phyloP scores from a whole-genome alignment of 2,888 invertebrate species.

The Acrobasis repandana region DNA sequence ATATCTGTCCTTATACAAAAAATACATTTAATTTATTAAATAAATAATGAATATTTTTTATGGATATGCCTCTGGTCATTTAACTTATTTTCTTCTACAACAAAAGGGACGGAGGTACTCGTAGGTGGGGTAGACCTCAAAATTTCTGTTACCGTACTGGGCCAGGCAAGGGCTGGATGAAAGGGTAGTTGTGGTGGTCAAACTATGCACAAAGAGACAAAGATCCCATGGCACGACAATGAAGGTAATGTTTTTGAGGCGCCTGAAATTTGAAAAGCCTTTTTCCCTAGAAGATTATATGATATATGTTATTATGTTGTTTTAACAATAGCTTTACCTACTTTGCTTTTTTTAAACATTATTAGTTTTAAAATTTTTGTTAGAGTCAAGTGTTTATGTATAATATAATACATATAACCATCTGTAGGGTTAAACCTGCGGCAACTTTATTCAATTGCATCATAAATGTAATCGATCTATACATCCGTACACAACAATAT shows the following conservation, averaged over 20 bases:
- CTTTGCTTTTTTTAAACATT: too few relatives aligned
- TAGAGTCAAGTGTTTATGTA: too few relatives aligned
- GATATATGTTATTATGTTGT: too few relatives aligned
- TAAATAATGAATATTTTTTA: too few relatives aligned
- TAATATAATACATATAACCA: too few relatives aligned
- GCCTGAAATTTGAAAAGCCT: background rate
- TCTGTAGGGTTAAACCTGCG: background rate
- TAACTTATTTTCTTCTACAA: too few relatives aligned
- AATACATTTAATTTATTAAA: too few relatives aligned
- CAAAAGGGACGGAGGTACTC: too few relatives aligned
- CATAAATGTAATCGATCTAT: conserved; percentile 15
- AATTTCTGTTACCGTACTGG: conserved; percentile 3
- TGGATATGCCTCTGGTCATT: too few relatives aligned
- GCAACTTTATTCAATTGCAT: background rate
- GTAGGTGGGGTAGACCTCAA: background rate
- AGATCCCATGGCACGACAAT: background rate
- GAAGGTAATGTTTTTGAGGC: background rate
- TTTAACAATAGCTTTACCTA: background rate
- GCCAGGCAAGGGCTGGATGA: background rate
- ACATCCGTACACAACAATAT: conserved; percentile 49
- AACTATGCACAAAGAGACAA: conserved; percentile 10
- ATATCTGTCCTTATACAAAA: too few relatives aligned
- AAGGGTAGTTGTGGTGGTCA: conserved; percentile 14
- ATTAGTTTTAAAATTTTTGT: too few relatives aligned
- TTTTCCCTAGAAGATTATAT: background rate